phyloP scores from a whole-genome alignment of 2,113 vertebrate genomes.

The Thymallus thymallus region DNA sequence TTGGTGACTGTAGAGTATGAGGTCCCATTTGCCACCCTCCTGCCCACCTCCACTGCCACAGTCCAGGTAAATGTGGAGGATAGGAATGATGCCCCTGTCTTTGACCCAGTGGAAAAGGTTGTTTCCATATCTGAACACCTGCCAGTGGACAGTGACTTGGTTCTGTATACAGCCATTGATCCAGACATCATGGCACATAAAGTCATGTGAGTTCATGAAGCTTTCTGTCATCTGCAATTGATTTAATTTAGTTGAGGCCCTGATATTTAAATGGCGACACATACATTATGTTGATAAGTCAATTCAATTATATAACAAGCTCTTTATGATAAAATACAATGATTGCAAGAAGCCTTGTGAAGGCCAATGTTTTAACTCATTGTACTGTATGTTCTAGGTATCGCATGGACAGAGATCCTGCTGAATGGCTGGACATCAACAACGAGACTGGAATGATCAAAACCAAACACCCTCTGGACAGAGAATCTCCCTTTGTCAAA shows the following conservation, averaged over 20 bases:
- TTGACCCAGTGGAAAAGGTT: slow-evolving; percentile 56
- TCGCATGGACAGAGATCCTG: slow-evolving; percentile 70
- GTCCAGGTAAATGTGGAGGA: slow-evolving; percentile 70
- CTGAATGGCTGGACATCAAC: slow-evolving; percentile 73
- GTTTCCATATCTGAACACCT: slow-evolving; percentile 66
- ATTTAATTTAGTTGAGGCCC: background rate
- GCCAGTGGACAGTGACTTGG: slow-evolving; percentile 47
- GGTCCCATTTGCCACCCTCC: slow-evolving; percentile 32
- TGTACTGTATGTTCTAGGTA: slow-evolving; percentile 66
- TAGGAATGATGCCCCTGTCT: slow-evolving; percentile 61
- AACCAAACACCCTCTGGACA: slow-evolving; percentile 65
- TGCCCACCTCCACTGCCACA: slow-evolving; percentile 69
- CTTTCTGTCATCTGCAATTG: background rate
- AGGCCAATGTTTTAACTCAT: background rate
- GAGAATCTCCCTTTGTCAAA: slow-evolving; percentile 60
- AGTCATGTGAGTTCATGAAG: slow-evolving; percentile 67
- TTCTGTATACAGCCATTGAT: slow-evolving; percentile 74
- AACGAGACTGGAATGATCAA: slow-evolving; percentile 67
- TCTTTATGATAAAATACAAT: no score
- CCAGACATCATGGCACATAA: slow-evolving; percentile 75
- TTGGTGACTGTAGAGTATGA: slow-evolving; percentile 63
- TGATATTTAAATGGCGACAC: background rate
- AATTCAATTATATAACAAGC: no score
- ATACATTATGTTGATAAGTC: no score
- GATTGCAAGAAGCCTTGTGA: no score